phyloP scores from a whole-genome alignment of 2,888 invertebrate species.

The Zhengitettix transpicula region DNA sequence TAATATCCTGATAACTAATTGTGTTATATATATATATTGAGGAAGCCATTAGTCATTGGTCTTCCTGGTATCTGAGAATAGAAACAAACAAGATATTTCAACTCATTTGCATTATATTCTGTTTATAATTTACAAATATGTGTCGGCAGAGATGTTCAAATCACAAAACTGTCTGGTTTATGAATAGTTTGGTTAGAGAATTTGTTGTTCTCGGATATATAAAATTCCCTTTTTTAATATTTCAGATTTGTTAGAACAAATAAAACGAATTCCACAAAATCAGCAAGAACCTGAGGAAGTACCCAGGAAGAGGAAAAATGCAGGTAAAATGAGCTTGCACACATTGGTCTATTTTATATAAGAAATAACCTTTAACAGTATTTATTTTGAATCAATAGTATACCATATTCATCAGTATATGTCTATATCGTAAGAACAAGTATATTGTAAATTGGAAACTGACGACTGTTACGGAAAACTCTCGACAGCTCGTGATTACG shows the following conservation, averaged over 20 bases:
- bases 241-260: constrained; percentile 21
- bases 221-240: constrained; percentile 19
- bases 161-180: no score
- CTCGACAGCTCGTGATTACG: background rate
- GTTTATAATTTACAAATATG: background rate
- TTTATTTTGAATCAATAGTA: background rate
- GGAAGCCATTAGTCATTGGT: no score
- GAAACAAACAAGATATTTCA: background rate
- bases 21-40: no score
- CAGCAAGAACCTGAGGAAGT: constrained; percentile 23
- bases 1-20: no score
- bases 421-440: background rate
- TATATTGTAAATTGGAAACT: background rate
- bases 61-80: no score
- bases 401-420: background rate
- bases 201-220: constrained; percentile 20
- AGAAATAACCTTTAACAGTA: no score
- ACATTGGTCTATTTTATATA: no score
- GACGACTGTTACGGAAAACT: background rate
- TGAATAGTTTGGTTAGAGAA: no score
- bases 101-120: background rate
- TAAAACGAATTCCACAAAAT: constrained; percentile 25
- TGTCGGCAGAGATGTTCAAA: background rate
- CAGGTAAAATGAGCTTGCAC: background rate
- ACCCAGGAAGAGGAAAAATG: constrained; percentile 20